Percentiles rank a stretch among this genome's conserved stretches.
Conservation (phyloP, 2,113 vertebrate species). For the Aegithalos caudatus region DNA sequence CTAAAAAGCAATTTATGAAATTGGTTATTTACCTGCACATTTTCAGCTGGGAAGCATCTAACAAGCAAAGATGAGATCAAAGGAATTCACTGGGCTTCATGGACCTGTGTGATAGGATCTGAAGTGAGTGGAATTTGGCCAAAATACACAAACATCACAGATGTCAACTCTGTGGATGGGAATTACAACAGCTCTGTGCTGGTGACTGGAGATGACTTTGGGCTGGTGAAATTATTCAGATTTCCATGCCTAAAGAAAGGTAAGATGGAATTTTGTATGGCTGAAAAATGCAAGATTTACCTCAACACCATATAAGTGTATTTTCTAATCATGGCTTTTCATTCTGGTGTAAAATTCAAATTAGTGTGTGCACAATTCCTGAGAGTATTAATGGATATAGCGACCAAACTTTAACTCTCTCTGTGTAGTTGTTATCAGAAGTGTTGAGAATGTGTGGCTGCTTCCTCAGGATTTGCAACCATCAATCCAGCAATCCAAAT, state of each 20-base stretch:
- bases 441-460: background rate
- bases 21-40: background rate
- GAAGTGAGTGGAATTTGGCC: conserved; percentile 96
- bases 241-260: conserved; percentile 97
- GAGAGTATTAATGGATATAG: background rate
- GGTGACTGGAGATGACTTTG: conserved; percentile 91
- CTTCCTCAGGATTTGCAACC: background rate
- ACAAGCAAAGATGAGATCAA: conserved; percentile 89
- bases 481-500: background rate
- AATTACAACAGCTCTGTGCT: conserved; percentile 89
- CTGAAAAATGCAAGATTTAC: background rate
- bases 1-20: background rate
- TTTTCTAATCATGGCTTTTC: background rate
- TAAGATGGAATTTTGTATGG: conserved; percentile 12
- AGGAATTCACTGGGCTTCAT: conserved; percentile 91
- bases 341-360: background rate
- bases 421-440: background rate
- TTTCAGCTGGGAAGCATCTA: conserved; percentile 87
- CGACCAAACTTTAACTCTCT: background rate
- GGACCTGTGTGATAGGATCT: conserved; percentile 90
- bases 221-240: conserved; percentile 89
- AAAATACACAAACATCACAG: conserved; percentile 86
- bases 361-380: background rate
- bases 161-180: conserved; percentile 93
- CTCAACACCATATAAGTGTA: rapidly evolving